These are phyloP conservation scores for Pachyseris speciosa DNA, from an alignment of 64 coral and sea anemone genomes.

Conservation along the genomic window DNA sequence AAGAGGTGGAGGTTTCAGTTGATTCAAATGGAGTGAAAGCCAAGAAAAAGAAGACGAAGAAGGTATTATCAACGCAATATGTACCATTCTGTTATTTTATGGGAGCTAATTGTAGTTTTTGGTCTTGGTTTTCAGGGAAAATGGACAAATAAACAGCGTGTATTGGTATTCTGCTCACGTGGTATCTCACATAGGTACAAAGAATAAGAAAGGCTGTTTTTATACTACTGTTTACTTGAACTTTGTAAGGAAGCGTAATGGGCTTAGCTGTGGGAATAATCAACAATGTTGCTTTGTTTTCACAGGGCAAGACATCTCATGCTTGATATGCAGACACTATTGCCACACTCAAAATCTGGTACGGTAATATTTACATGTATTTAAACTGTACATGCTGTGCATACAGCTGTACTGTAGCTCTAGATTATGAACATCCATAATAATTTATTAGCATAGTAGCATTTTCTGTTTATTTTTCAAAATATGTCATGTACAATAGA, in stretches of 20 bases:
- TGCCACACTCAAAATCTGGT: conserved; percentile 97
- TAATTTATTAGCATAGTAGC: too few species aligned
- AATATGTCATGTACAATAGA: too few species aligned
- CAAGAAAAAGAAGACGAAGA: conserved; percentile 27
- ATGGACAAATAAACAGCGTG: conserved; percentile 98
- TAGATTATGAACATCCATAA: too few species aligned
- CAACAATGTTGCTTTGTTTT: not conserved
- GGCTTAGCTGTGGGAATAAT: not conserved
- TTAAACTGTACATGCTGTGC: too few species aligned
- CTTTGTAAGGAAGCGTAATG: not conserved
- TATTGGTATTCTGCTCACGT: conserved; percentile 95
- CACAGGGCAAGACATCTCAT: conserved; percentile 94
- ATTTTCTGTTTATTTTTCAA: too few species aligned
- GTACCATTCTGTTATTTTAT: not conserved
- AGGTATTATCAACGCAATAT: not conserved
- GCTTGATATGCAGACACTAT: conserved; percentile 82
- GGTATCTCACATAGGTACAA: conserved; percentile 95
- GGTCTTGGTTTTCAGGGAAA: conserved; percentile 52
- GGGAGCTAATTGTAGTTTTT: not conserved
- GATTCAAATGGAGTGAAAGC: not conserved
- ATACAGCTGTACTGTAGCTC: too few species aligned
- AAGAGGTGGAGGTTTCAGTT: not conserved
- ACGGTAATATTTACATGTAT: not conserved
- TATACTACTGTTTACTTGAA: not conserved
- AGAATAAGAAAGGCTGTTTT: not conserved